Percentiles rank a stretch among this genome's conserved stretches.
Evolutionary conservation across 2,888 invertebrate genomes (phyloP).

Genomic region (Nesidiocoris tenuis): DNA sequence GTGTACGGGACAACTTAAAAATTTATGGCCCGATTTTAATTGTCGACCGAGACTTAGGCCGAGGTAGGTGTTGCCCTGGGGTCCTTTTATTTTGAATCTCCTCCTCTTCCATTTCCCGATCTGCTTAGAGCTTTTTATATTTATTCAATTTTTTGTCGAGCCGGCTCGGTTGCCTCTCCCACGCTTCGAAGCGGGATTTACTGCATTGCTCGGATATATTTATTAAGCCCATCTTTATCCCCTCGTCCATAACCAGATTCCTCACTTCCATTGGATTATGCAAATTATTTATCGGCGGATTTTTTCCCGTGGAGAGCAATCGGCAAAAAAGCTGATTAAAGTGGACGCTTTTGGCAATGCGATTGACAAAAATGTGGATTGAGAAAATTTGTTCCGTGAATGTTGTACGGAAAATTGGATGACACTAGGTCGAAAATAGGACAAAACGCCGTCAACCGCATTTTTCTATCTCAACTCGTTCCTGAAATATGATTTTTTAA

Average conservation of each 20-base stretch:
- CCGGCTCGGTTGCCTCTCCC: neutral
- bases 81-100: slow-evolving; percentile 5
- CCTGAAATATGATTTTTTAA: too few relatives aligned
- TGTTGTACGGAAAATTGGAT: too few relatives aligned
- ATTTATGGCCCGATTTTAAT: slow-evolving; percentile 14
- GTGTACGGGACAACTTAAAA: slow-evolving; percentile 7
- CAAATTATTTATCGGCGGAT: neutral
- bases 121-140: neutral
- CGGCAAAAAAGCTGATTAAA: too few relatives aligned
- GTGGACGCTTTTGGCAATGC: too few relatives aligned
- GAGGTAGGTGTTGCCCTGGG: neutral
- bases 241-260: neutral
- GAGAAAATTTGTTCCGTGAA: too few relatives aligned
- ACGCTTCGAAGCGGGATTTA: neutral
- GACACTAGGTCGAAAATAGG: too few relatives aligned
- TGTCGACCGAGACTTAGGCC: neutral
- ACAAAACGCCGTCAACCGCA: too few relatives aligned
- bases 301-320: too few relatives aligned
- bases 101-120: neutral
- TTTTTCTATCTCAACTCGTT: too few relatives aligned
- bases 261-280: neutral
- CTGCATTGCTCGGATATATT: neutral
- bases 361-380: too few relatives aligned
- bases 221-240: neutral
- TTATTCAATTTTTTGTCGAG: neutral